Evolutionary conservation across 2,888 invertebrate species (phyloP).

Genomic region (Plutella xylostella): DNA sequence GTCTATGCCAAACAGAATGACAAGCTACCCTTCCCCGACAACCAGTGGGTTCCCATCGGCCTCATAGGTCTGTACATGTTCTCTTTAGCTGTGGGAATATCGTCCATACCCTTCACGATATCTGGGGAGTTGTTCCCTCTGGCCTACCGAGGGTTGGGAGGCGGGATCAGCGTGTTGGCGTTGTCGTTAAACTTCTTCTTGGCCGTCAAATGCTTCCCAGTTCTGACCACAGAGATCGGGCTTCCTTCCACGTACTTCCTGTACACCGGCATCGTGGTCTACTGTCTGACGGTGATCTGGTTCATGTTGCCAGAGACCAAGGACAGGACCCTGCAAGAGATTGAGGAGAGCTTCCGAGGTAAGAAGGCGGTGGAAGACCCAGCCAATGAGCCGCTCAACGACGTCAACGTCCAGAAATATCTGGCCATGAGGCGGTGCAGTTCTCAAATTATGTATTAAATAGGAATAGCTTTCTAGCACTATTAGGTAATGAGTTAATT

Average conservation of each 20-base stretch:
- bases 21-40: conserved; percentile 35
- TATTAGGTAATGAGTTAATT: no score
- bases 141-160: conserved; percentile 72
- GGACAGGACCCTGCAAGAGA: conserved; percentile 74
- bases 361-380: conserved; percentile 1
- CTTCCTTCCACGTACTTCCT: conserved; percentile 69
- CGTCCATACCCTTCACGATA: conserved; percentile 78
- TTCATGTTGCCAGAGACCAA: conserved; percentile 76
- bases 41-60: conserved; percentile 57
- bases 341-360: conserved; percentile 68
- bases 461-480: no score
- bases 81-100: conserved; percentile 70
- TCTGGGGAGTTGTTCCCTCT: conserved; percentile 78
- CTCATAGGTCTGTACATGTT: conserved; percentile 68
- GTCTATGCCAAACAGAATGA: conserved; percentile 43
- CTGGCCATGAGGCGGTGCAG: conserved; percentile 29
- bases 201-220: conserved; percentile 74
- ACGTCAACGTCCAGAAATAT: conserved; percentile 1
- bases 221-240: conserved; percentile 61
- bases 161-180: conserved; percentile 72
- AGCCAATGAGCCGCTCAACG: conserved; percentile 3
- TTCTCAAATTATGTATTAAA: conserved; percentile 45
- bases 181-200: conserved; percentile 74
- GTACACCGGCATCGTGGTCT: conserved; percentile 67
- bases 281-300: conserved; percentile 63